A percentile compares a stretch with the other conserved stretches of the same genome.
Conservation (phyloP, 2,113 vertebrate species). For the Hypomesus transpacificus region DNA sequence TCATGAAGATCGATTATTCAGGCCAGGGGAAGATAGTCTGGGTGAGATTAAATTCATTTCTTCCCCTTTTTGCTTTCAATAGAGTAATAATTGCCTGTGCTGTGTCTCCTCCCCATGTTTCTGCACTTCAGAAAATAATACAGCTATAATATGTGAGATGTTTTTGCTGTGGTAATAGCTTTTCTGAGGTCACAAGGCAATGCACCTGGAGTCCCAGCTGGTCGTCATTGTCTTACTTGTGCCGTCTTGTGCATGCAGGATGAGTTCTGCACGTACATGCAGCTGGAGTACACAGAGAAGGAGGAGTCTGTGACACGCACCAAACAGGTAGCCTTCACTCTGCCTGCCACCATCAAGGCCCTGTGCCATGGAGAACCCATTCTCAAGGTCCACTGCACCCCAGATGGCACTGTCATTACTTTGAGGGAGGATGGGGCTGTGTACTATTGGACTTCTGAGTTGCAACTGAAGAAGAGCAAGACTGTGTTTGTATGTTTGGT, state of each 20-base stretch:
- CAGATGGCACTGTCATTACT: conserved; percentile 68
- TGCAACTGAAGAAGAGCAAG: conserved; percentile 74
- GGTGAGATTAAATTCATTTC: conserved; percentile 53
- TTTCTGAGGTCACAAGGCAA: too few species aligned
- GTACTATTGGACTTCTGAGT: conserved; percentile 76
- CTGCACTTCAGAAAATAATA: background rate
- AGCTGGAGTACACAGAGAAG: conserved; percentile 69
- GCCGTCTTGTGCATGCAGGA: conserved; percentile 54
- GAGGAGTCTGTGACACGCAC: conserved; percentile 49
- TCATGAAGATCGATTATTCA: conserved; percentile 75
- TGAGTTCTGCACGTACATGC: conserved; percentile 74
- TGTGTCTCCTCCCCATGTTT: conserved; percentile 4
- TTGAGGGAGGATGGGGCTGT: conserved; percentile 74
- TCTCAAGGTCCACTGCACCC: conserved; percentile 55
- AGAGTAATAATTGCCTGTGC: background rate
- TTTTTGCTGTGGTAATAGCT: conserved; percentile 2
- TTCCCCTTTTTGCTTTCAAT: conserved; percentile 30
- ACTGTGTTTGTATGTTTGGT: conserved; percentile 74
- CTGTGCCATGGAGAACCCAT: conserved; percentile 59
- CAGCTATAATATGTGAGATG: conserved; percentile 8
- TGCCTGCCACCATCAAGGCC: conserved; percentile 63
- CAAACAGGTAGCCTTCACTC: conserved; percentile 65
- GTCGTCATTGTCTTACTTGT: too few species aligned
- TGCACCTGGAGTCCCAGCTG: too few species aligned
- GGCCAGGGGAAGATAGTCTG: conserved; percentile 69